Evolutionary conservation across 2,797 vertebrate species (phyloP).

Genomic region (Sebastes alutus): DNA sequence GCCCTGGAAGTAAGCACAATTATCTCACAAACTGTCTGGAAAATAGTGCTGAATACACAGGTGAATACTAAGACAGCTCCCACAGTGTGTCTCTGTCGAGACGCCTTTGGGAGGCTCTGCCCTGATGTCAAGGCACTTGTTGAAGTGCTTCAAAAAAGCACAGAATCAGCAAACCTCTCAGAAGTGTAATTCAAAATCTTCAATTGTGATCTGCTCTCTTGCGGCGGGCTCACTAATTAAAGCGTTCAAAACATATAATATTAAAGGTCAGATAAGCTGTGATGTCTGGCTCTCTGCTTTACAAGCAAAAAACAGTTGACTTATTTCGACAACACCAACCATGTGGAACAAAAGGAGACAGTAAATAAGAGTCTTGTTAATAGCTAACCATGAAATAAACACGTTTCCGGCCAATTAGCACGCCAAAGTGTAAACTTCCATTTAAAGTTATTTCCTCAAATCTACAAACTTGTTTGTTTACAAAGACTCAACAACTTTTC

Average conservation of each 20-base stretch:
- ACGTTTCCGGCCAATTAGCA: conserved; percentile 18
- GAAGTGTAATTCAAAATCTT: conserved; percentile 33
- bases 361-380: neutral
- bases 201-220: conserved; percentile 7
- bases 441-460: conserved; percentile 32
- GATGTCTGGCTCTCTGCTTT: neutral
- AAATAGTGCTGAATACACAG: neutral
- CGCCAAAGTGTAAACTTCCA: conserved; percentile 3
- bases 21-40: neutral
- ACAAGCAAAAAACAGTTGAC: neutral
- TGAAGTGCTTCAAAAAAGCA: neutral
- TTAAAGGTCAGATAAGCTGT: neutral
- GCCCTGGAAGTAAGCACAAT: neutral
- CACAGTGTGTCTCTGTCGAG: neutral
- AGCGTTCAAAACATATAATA: neutral
- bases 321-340: neutral
- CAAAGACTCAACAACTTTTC: conserved; percentile 15
- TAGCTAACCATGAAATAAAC: conserved; percentile 20
- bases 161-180: neutral
- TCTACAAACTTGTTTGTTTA: conserved; percentile 32
- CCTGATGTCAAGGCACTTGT: neutral
- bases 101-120: neutral
- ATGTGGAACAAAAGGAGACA: neutral
- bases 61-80: neutral
- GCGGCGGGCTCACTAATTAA: conserved; percentile 6